Evolutionary conservation across 2,113 vertebrate genomes (phyloP), one percentile per base, ranked within the genome.

Genomic region (Gallinago paraguaiae): DNA sequence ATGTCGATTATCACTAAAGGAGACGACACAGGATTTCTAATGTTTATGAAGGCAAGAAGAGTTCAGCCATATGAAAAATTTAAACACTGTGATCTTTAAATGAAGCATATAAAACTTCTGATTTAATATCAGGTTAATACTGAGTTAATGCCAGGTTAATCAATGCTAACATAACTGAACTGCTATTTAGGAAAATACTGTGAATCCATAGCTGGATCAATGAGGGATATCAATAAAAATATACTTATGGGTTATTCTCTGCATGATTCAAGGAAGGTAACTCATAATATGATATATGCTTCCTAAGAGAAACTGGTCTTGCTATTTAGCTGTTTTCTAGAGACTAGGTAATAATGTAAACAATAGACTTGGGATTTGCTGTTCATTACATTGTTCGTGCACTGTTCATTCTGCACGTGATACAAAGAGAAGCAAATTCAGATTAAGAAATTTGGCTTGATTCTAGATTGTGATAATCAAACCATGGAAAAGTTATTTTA

Each of bases 351-450:
- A 57, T 88, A 83, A 53, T 28, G 35, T 59, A 71, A 86, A 18
- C 39, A 70, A 19, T 1, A 7, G 30, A 27, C 39, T 90, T 13
- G 10, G 13, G 23, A 35, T 50, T 43, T 91, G 31, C 16, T 79
- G 0, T 69, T 90, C 23, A 25, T 31, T 24, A 18, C 0, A 0
- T 18, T 27, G 5, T 77, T 70, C 2, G 1, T 88, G 46, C 56
- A 17, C 31, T 68, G 6, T 51, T 90, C 17, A 8, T 81, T 83
- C 60, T 81, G 17, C 17, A 35, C n/a, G 46, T 35, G 64, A 12
- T 39, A 67, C 3, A 39, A 13, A 63, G 13, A 17, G 2, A 48
- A 20, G 23, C 15, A 88, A 78, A 82, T 76, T 35, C 68, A 17
- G 27, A 37, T 51, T 81, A 48, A 70, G 39, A 77, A 84, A 50